Base-by-base conservation (phyloP, 2,113 vertebrate species). In the Plestiodon gilberti region DNA sequence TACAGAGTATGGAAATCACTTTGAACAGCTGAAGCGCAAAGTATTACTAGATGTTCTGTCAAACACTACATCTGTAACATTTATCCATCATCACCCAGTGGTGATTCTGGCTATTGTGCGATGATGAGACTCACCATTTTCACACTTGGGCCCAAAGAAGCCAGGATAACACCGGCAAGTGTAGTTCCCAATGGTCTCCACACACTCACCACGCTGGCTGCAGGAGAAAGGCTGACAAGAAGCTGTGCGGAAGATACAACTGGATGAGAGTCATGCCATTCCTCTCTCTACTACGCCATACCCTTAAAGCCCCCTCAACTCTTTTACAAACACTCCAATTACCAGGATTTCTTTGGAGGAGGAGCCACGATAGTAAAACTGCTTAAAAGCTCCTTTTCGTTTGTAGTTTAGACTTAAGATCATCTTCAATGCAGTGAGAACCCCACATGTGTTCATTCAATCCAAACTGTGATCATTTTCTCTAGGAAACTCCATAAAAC, bases 131-230 rank as follows among this genome's bases (percentile, higher is more conserved):
- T 95, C 90, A 99, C 99, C 97, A 0, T 97, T 22, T 28, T 96
- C 90, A 35, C 99, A 99, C 43, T 91, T 93, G 0, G 96, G 91
- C 74, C 98, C 98, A 0, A 90, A 93, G 95, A 98, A 99, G 2
- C 99, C 99, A 0, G 97, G 95, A 89, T 94, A 92, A 71, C 98
- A 99, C 3, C 93, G 57, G 28, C 98, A 99, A 78, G 2, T 95
- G 80, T 98, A 97, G 92, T 92, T 98, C 88, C 98, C 97, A 0
- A 99, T 98, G 88, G 96, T 98, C 92, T 99, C 98, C 0, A 98
- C 88, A 1, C 98, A 99, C 11, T 98, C 97, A 0, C 98, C 98
- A 0, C 69, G 85, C n/a, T 85, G 83, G 43, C 82, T 93, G 90
- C 99, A 99, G 0, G 96, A 96, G 59, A 92, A 92, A 1, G 38